A percentile compares a stretch with the other conserved stretches of the same genome.
Evolutionary conservation across 2,797 vertebrate genomes (phyloP).

Genomic region (Poecilia gillii): DNA sequence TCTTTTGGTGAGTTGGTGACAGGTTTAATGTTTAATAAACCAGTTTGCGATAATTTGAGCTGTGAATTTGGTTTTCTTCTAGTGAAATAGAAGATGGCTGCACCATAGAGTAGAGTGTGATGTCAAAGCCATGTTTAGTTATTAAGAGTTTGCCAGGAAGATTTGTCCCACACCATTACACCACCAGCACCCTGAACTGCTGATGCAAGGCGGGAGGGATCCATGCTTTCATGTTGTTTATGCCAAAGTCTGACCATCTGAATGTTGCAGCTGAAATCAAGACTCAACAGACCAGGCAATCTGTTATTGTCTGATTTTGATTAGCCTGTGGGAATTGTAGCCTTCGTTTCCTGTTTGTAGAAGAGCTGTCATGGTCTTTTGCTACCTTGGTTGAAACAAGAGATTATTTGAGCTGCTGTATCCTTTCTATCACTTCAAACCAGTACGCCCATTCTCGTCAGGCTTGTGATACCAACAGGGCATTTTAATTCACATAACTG

Average conservation of each 20-base stretch:
- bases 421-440: neutral
- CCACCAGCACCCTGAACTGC: neutral
- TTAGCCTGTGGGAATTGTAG: neutral
- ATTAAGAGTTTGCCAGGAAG: neutral
- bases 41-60: neutral
- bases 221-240: neutral
- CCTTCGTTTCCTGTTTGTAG: neutral
- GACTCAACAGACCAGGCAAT: neutral
- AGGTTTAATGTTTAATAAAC: neutral
- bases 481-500: neutral
- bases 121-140: neutral
- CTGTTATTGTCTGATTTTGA: neutral
- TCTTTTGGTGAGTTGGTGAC: neutral
- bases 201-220: neutral
- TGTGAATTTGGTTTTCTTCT: neutral
- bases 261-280: neutral
- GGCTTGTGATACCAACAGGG: neutral
- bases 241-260: constrained; percentile 3
- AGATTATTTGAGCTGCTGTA: neutral
- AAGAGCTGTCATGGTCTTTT: neutral
- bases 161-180: neutral
- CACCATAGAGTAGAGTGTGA: neutral
- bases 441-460: neutral
- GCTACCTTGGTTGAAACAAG: neutral
- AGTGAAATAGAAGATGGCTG: neutral